These are phyloP conservation scores for Nothoprocta pentlandii DNA, from an alignment of 2,113 vertebrate species.

Conservation along the genomic window DNA sequence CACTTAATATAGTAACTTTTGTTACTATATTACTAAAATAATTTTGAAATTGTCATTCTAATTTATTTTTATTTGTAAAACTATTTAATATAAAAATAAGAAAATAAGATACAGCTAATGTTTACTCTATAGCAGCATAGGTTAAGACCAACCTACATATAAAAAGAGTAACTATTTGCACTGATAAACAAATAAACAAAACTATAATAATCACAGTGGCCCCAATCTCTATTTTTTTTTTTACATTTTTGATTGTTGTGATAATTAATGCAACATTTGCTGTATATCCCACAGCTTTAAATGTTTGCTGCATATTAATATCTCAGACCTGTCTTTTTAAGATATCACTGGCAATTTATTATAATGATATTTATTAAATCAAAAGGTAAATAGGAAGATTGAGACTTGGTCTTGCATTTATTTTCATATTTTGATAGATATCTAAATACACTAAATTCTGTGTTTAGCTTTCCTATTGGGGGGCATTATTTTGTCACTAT, in stretches of 20 bases:
- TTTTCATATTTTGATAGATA: background rate
- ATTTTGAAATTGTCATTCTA: slow-evolving; percentile 31
- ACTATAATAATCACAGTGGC: background rate
- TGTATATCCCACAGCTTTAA: slow-evolving; percentile 28
- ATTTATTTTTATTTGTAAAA: slow-evolving; percentile 2
- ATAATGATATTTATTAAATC: slow-evolving; percentile 9
- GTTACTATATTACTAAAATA: background rate
- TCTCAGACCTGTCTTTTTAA: background rate
- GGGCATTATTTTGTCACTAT: background rate
- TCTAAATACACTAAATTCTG: background rate
- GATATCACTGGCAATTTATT: background rate
- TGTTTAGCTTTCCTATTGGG: background rate
- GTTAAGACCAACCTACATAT: slow-evolving; percentile 19
- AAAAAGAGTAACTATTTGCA: slow-evolving; percentile 57
- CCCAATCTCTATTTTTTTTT: background rate
- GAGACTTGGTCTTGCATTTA: background rate
- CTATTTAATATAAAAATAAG: background rate
- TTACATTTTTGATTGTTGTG: background rate
- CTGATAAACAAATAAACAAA: slow-evolving; percentile 18
- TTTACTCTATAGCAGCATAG: background rate
- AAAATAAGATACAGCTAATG: background rate
- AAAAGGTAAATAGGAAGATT: slow-evolving; percentile 8
- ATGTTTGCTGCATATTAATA: background rate
- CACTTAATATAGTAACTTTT: background rate
- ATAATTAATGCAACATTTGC: slow-evolving; percentile 47